phyloP scores from a whole-genome alignment of 1,140 invertebrate species.

The Potamilus streckersoni region DNA sequence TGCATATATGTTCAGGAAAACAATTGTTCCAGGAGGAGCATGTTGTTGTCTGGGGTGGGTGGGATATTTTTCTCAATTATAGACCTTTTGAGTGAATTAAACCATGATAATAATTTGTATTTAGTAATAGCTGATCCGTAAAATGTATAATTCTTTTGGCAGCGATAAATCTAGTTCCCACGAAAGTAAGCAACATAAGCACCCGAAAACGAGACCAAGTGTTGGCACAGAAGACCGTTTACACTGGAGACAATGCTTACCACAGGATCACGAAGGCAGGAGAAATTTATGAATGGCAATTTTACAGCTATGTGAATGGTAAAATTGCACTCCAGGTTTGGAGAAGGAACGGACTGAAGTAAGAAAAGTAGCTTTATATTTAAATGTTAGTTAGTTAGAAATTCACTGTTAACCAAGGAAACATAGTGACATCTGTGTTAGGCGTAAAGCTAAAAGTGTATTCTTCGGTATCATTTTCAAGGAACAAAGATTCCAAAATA shows the following conservation, averaged over 20 bases:
- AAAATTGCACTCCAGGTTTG: slow-evolving; percentile 17
- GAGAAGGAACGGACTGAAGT: background rate
- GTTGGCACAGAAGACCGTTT: background rate
- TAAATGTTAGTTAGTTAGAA: no score
- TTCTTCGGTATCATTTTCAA: no score
- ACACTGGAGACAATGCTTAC: slow-evolving; percentile 5
- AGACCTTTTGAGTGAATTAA: background rate
- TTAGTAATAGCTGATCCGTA: background rate
- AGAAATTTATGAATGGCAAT: slow-evolving; percentile 12
- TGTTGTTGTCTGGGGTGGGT: background rate
- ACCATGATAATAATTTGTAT: background rate
- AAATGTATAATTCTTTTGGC: background rate
- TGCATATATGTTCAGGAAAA: no score
- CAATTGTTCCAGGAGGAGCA: no score
- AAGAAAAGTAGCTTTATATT: no score
- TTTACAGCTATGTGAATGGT: slow-evolving; percentile 9
- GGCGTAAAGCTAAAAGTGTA: no score
- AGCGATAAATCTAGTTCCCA: background rate
- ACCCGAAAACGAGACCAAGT: background rate
- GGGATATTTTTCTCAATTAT: background rate
- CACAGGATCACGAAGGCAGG: slow-evolving; percentile 10
- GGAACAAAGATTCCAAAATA: no score
- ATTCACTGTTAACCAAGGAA: no score
- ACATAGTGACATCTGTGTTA: no score
- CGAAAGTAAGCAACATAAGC: slow-evolving; percentile 3